These are phyloP conservation scores for Campoplex capitator DNA, from an alignment of 2,888 invertebrate genomes.

Conservation along the genomic window DNA sequence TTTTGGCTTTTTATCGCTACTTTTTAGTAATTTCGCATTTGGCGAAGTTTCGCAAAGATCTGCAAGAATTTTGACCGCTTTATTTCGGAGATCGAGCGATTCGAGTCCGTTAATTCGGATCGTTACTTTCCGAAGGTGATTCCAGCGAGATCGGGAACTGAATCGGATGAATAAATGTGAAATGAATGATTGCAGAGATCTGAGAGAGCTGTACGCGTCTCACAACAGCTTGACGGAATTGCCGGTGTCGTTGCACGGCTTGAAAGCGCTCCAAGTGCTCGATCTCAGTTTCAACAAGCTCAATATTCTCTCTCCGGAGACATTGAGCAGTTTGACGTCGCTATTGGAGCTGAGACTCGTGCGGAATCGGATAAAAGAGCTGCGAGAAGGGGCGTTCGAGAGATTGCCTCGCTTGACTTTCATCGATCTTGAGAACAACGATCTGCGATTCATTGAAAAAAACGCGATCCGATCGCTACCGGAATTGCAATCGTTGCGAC, in stretches of 20 bases:
- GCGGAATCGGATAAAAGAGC: conserved; percentile 90
- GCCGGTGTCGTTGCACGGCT: conserved; percentile 89
- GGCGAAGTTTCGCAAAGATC: too few relatives aligned
- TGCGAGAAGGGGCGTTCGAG: conserved; percentile 90
- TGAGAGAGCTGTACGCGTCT: conserved; percentile 91
- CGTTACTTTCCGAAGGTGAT: too few relatives aligned
- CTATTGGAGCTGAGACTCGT: conserved; percentile 90
- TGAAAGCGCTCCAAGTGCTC: conserved; percentile 89
- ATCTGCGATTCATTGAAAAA: conserved; percentile 90
- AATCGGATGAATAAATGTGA: too few relatives aligned
- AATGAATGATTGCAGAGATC: conserved; percentile 85
- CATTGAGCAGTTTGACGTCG: conserved; percentile 89
- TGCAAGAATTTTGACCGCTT: too few relatives aligned
- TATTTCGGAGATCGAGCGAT: too few relatives aligned
- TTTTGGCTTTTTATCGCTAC: too few relatives aligned
- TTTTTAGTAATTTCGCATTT: too few relatives aligned
- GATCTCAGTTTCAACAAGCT: conserved; percentile 93
- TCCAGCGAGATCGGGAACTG: too few relatives aligned
- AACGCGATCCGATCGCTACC: conserved; percentile 90
- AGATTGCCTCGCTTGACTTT: conserved; percentile 89
- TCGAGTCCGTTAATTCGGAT: too few relatives aligned
- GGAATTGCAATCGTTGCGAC: conserved; percentile 88
- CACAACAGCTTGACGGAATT: conserved; percentile 91
- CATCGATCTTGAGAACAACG: conserved; percentile 93
- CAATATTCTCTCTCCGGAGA: conserved; percentile 89